phyloP scores from a whole-genome alignment of 1,140 invertebrate genomes.

The Dryas iulia region DNA sequence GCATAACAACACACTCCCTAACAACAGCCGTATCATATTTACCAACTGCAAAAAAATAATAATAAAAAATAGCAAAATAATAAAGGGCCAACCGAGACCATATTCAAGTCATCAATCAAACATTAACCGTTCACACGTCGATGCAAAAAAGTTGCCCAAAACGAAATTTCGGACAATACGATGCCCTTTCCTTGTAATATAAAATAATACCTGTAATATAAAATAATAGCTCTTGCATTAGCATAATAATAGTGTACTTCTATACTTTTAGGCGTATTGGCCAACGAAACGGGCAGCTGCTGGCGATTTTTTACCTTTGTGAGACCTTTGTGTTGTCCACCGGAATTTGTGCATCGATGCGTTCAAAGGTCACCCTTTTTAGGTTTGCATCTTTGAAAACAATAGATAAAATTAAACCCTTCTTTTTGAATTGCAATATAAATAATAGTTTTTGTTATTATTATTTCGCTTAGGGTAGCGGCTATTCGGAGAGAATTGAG shows the following conservation, averaged over 20 bases:
- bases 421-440: constrained; percentile 9
- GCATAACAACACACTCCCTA: not conserved
- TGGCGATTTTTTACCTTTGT: constrained; percentile 56
- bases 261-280: constrained; percentile 71
- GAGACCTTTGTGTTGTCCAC: constrained; percentile 69
- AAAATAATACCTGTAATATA: constrained; percentile 61
- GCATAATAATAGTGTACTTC: constrained; percentile 70
- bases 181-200: constrained; percentile 38
- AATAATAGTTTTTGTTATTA: not conserved
- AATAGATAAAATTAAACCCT: constrained; percentile 23
- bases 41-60: not conserved
- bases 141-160: constrained; percentile 46
- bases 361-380: constrained; percentile 39
- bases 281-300: constrained; percentile 72
- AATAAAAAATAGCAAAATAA: constrained; percentile 12
- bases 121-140: constrained; percentile 51
- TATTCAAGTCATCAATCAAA: constrained; percentile 64
- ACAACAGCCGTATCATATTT: not conserved
- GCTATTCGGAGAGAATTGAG: not conserved
- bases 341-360: constrained; percentile 37
- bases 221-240: constrained; percentile 64
- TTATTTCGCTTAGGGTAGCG: not conserved
- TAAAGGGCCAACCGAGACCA: constrained; percentile 28
- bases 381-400: constrained; percentile 21
- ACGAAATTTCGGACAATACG: constrained; percentile 51